These are phyloP conservation scores for Cryptus armator DNA, from an alignment of 2,888 invertebrate genomes.

Conservation along the genomic window DNA sequence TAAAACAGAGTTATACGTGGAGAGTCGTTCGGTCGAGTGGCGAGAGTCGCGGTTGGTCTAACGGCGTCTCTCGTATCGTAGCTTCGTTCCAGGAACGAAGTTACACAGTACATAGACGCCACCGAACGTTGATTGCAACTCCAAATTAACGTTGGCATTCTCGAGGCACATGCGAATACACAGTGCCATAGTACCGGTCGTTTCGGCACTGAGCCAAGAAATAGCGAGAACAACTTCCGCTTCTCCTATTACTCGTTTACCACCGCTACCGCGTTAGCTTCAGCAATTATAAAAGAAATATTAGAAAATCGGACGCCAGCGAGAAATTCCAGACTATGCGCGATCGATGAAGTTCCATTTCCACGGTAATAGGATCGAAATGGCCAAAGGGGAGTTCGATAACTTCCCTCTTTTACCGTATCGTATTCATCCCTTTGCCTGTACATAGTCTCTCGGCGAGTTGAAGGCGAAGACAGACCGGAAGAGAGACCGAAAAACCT, in stretches of 20 bases:
- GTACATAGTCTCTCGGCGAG: not conserved
- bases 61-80: slow-evolving; percentile 9
- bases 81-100: not conserved
- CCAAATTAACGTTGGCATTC: slow-evolving; percentile 34
- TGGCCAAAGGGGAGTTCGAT: slow-evolving; percentile 29
- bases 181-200: not conserved
- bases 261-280: not conserved
- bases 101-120: slow-evolving; percentile 7
- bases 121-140: slow-evolving; percentile 41
- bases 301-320: not conserved
- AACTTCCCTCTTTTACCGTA: slow-evolving; percentile 5
- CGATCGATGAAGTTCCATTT: not conserved
- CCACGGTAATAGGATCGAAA: not conserved
- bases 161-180: not conserved
- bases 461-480: not conserved
- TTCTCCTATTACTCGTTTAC: not conserved
- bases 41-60: slow-evolving; percentile 16
- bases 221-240: slow-evolving; percentile 1
- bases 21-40: not conserved
- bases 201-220: slow-evolving; percentile 41
- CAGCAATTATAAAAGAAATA: not conserved
- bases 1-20: not conserved
- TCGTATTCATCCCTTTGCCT: not conserved
- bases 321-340: not conserved
- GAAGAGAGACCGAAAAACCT: slow-evolving; percentile 27